Conservation (phyloP, 2,797 vertebrate species). For the Artibeus lituratus region DNA sequence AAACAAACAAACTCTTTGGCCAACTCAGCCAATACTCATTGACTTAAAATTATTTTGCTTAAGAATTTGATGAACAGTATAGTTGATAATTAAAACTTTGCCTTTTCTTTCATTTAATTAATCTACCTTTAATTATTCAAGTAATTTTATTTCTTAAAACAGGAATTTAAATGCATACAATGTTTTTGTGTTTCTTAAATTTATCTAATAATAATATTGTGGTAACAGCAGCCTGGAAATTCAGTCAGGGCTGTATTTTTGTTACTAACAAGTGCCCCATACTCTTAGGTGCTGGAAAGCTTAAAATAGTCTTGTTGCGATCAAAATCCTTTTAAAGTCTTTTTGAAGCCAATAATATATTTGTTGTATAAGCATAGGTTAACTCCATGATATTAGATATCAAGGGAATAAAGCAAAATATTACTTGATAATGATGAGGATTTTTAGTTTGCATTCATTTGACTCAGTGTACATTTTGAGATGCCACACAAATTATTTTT, state of each 20-base stretch:
- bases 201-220: not conserved
- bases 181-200: not conserved
- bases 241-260: not conserved
- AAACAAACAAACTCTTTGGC: not conserved
- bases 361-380: not conserved
- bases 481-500: not conserved
- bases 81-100: not conserved
- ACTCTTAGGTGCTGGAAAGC: not conserved
- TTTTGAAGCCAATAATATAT: not conserved
- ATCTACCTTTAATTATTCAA: not conserved
- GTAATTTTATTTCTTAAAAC: conserved; percentile 2
- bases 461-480: not conserved
- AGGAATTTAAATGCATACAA: not conserved
- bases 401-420: not conserved
- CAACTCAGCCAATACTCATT: not conserved
- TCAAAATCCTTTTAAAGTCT: not conserved
- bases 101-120: not conserved
- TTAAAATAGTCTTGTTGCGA: not conserved
- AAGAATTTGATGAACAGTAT: not conserved
- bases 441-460: not conserved
- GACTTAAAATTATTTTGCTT: not conserved
- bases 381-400: not conserved
- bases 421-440: not conserved
- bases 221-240: not conserved
- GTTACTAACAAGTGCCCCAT: not conserved